These are phyloP conservation scores for Eledone cirrhosa DNA, from an alignment of 2,888 invertebrate species.

Conservation along the genomic window DNA sequence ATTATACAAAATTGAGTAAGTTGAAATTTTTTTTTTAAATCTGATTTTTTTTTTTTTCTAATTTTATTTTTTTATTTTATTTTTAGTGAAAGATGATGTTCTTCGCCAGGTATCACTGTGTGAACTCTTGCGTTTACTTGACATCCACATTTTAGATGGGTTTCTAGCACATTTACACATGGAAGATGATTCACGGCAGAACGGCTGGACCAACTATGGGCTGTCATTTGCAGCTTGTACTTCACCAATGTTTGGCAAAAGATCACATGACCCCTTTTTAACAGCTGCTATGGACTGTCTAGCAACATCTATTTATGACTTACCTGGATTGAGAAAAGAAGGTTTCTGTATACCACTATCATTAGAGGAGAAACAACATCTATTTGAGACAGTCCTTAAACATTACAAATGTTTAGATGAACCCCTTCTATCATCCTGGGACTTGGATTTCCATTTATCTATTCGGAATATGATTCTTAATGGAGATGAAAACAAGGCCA, in stretches of 20 bases:
- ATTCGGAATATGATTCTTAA: conserved; percentile 60
- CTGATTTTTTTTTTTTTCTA: too few relatives aligned
- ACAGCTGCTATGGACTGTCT: conserved; percentile 58
- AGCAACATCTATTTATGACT: conserved; percentile 57
- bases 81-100: conserved; percentile 55
- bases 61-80: conserved; percentile 28
- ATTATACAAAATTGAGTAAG: too few relatives aligned
- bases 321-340: conserved; percentile 52
- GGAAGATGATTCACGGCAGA: conserved; percentile 50
- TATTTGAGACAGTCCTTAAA: conserved; percentile 58
- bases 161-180: conserved; percentile 45
- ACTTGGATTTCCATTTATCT: conserved; percentile 59
- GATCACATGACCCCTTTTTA: conserved; percentile 52
- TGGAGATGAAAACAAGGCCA: conserved; percentile 44
- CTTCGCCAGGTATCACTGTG: conserved; percentile 60
- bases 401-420: conserved; percentile 47
- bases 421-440: conserved; percentile 59
- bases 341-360: conserved; percentile 47
- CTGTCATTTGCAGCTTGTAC: conserved; percentile 41
- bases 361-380: conserved; percentile 51
- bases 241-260: conserved; percentile 34
- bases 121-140: conserved; percentile 59
- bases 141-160: conserved; percentile 63
- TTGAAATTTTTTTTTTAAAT: too few relatives aligned
- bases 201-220: conserved; percentile 48